Base-by-base conservation (phyloP, 2,888 invertebrate species). In the Lysandra bellargus region DNA sequence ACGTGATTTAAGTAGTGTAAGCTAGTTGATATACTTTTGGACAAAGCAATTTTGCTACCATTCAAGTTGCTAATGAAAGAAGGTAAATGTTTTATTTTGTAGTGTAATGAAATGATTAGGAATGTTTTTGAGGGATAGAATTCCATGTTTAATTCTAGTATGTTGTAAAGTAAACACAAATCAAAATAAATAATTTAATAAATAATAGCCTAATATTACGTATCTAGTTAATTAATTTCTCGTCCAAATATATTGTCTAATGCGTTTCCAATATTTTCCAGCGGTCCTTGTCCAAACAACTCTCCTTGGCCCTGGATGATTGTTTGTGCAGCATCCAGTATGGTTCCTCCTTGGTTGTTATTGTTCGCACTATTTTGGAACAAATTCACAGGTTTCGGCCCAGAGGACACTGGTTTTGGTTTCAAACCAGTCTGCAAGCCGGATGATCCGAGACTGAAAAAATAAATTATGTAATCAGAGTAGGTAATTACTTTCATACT, bases 381-480 rank as follows among this genome's bases (percentile, higher is more conserved):
- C 7, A 95, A 86, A 83, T 83, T 93, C 4, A 92, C 87, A 61
- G 94, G 92, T 76, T 88, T 88, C 2, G 94, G 94, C 5, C 92
- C 93, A 30, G 90, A 87, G 75, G 91, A 90, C 74, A 89, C 85
- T 57, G 93, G 94, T 82, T 93, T 91, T 2, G 94, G 95, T 82
- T 93, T 94, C 73, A 93, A 85, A 1, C 94, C 94, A n/a, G 93
- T 91, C 84, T 92, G 90, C 14, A 95, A 82, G 4, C 95, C 95
- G 37, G 91, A 89, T 61, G 90, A 82, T 53, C 95, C 95, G 74
- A 95, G 84, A 23, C 95, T 95, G 83, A 80, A 88, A 90, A 12
- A 64, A 61, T 7, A 61, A 61, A 23, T n/a, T 6, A 60, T 60
- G 4, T 23, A 23, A 23, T 23, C 23, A 23, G 23, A 23, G 23